phyloP scores from a whole-genome alignment of 1,140 invertebrate species.

The Diorhabda elongata region DNA sequence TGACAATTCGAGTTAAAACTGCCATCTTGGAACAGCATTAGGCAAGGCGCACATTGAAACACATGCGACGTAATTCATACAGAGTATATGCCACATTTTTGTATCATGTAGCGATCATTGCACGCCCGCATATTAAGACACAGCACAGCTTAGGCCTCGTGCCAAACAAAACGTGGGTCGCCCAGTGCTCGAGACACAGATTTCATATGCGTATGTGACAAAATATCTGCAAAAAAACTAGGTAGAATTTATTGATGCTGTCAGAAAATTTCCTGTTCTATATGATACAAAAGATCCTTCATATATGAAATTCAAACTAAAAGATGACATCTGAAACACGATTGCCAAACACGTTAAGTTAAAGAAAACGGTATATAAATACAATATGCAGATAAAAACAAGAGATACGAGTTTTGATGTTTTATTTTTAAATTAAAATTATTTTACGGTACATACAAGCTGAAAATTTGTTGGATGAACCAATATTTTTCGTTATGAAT shows the following conservation, averaged over 20 bases:
- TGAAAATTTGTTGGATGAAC: constrained; percentile 10
- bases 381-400: constrained; percentile 11
- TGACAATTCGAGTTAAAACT: not conserved
- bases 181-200: not conserved
- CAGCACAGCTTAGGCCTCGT: not conserved
- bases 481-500: constrained; percentile 14
- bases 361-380: constrained; percentile 17
- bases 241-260: not conserved
- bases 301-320: constrained; percentile 26
- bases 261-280: constrained; percentile 9
- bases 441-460: not conserved
- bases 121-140: constrained; percentile 7
- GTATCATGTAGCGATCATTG: constrained; percentile 4
- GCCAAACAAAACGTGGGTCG: not conserved
- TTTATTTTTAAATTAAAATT: constrained; percentile 5
- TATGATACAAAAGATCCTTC: constrained; percentile 21
- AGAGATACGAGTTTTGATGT: not conserved
- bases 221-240: not conserved
- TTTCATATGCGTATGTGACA: no score
- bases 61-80: not conserved
- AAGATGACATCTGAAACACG: constrained; percentile 19
- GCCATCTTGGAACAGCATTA: not conserved
- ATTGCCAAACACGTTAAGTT: constrained; percentile 15
- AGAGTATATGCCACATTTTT: not conserved
- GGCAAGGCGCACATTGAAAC: not conserved